Conservation (phyloP, 2,888 invertebrate species). For the Mythimna vitellina region DNA sequence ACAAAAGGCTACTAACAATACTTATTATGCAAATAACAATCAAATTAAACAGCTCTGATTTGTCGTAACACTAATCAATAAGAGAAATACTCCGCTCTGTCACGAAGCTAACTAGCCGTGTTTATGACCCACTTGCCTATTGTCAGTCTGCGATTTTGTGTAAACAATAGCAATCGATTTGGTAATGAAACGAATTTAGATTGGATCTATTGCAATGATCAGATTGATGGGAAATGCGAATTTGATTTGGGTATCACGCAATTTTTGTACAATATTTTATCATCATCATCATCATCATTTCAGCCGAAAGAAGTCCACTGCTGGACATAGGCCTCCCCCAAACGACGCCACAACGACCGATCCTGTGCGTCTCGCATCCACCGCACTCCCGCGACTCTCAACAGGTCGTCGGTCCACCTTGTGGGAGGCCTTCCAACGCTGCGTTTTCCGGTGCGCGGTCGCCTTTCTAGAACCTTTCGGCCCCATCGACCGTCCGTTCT, state of each 20-base stretch:
- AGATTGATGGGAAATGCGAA: slow-evolving; percentile 8
- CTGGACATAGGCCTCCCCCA: too few relatives aligned
- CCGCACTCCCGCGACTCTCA: too few relatives aligned
- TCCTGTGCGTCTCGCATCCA: too few relatives aligned
- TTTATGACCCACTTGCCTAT: slow-evolving; percentile 38
- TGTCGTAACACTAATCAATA: slow-evolving; percentile 24
- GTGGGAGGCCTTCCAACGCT: too few relatives aligned
- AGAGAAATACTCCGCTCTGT: slow-evolving; percentile 1
- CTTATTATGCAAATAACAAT: slow-evolving; percentile 8
- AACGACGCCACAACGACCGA: too few relatives aligned
- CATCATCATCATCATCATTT: too few relatives aligned
- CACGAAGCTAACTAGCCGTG: slow-evolving; percentile 35
- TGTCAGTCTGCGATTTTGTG: slow-evolving; percentile 16
- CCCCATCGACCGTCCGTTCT: too few relatives aligned
- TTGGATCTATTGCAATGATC: slow-evolving; percentile 20
- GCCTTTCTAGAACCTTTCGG: too few relatives aligned
- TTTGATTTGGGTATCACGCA: slow-evolving; percentile 2
- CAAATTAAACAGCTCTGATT: slow-evolving; percentile 12
- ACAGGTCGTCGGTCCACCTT: too few relatives aligned
- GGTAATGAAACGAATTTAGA: slow-evolving; percentile 37
- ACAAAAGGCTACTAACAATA: too few relatives aligned
- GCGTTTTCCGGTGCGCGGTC: too few relatives aligned
- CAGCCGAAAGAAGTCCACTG: too few relatives aligned
- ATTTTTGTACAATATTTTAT: neutral
- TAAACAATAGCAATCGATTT: slow-evolving; percentile 45